phyloP scores from a whole-genome alignment of 1,140 invertebrate genomes.

The Bombus picipes region DNA sequence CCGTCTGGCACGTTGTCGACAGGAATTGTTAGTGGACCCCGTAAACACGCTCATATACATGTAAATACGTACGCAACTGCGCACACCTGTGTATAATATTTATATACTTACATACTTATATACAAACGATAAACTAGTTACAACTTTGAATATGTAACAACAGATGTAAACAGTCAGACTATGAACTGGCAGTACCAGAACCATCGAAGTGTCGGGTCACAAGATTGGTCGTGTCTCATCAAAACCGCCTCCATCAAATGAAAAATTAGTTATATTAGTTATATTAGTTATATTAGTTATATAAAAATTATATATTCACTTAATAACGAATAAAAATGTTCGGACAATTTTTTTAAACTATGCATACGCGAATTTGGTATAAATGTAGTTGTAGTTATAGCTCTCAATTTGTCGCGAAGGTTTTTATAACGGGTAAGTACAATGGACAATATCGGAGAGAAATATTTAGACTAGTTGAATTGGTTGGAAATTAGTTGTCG shows the following conservation, averaged over 20 bases:
- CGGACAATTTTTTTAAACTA: not conserved
- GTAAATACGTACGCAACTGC: conserved; percentile 19
- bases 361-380: not conserved
- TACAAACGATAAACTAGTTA: conserved; percentile 65
- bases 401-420: not conserved
- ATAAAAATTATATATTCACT: not conserved
- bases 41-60: conserved; percentile 7
- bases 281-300: too few relatives aligned
- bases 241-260: conserved; percentile 27
- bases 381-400: not conserved
- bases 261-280: too few relatives aligned
- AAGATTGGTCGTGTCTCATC: conserved; percentile 45
- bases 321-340: not conserved
- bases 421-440: conserved; percentile 2
- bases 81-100: conserved; percentile 52
- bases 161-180: conserved; percentile 65
- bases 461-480: conserved; percentile 44
- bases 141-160: conserved; percentile 72
- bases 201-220: conserved; percentile 61
- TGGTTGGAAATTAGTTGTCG: conserved; percentile 58
- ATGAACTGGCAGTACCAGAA: conserved; percentile 56
- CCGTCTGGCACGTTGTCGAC: conserved; percentile 66
- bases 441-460: not conserved
- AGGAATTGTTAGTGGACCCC: conserved; percentile 51
- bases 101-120: conserved; percentile 16